These are phyloP conservation scores for Borostomias antarcticus DNA, from an alignment of 2,797 vertebrate species.

Conservation along the genomic window DNA sequence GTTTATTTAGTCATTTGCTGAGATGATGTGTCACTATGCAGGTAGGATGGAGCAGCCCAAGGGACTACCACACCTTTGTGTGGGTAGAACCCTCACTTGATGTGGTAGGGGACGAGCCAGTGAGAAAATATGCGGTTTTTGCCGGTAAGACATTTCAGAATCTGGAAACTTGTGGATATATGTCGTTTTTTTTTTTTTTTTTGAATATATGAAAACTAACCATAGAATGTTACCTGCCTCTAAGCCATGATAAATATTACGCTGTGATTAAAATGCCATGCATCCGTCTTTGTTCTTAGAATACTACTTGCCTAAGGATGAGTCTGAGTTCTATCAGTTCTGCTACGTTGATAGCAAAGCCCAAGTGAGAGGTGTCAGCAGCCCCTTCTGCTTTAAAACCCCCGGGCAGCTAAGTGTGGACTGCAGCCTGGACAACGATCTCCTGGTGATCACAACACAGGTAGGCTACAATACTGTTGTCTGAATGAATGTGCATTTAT, in stretches of 20 bases:
- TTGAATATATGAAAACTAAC: background rate
- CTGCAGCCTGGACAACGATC: slow-evolving; percentile 74
- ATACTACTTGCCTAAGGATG: slow-evolving; percentile 90
- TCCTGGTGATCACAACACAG: slow-evolving; percentile 88
- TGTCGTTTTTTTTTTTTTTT: background rate
- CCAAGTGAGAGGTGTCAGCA: slow-evolving; percentile 85
- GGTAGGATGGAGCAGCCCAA: slow-evolving; percentile 90
- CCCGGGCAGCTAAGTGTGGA: slow-evolving; percentile 59
- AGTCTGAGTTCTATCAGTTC: slow-evolving; percentile 91
- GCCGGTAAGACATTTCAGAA: slow-evolving; percentile 72
- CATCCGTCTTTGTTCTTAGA: slow-evolving; percentile 64
- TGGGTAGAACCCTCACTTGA: slow-evolving; percentile 76
- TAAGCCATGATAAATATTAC: background rate
- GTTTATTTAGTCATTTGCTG: background rate
- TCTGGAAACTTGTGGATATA: background rate
- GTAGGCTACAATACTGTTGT: slow-evolving; percentile 61
- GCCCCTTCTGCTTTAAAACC: slow-evolving; percentile 85
- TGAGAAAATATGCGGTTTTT: slow-evolving; percentile 76
- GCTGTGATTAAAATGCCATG: background rate
- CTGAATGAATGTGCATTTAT: background rate
- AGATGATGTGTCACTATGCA: slow-evolving; percentile 51
- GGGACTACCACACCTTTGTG: slow-evolving; percentile 87
- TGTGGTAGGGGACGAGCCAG: slow-evolving; percentile 11
- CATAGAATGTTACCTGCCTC: background rate
- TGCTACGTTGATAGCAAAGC: slow-evolving; percentile 86